Percentiles rank a stretch among this genome's conserved stretches.
These are phyloP conservation scores for Hypsibius dujardini DNA, from an alignment of 1,140 invertebrate species.

Conservation along the genomic window DNA sequence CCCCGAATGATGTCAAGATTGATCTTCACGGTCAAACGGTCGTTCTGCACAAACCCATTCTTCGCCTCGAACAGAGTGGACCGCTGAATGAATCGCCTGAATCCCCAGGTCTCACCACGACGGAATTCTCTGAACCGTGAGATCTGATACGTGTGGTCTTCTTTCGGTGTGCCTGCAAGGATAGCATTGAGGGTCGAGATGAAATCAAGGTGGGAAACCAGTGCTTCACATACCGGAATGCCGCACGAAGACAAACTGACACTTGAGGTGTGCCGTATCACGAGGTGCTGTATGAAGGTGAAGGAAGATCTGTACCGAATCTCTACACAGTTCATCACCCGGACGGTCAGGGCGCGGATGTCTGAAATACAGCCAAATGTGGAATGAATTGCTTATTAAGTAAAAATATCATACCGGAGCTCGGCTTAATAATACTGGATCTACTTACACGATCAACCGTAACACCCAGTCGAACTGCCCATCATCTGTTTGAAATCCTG, in stretches of 20 bases:
- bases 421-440: no score
- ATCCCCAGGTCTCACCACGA: constrained; percentile 14
- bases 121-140: constrained; percentile 4
- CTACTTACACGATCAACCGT: neutral
- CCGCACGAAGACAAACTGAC: constrained; percentile 16
- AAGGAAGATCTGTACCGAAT: constrained; percentile 16
- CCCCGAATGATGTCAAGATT: constrained; percentile 12
- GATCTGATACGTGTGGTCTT: constrained; percentile 13
- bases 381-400: no score
- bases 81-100: constrained; percentile 10
- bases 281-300: constrained; percentile 3
- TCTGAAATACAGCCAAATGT: no score
- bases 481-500: constrained; percentile 13
- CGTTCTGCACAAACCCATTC: constrained; percentile 3
- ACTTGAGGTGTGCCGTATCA: constrained; percentile 3
- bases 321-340: constrained; percentile 11
- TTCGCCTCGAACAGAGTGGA: neutral
- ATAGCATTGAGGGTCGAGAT: no score
- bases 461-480: constrained; percentile 16
- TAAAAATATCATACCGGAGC: no score
- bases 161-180: neutral
- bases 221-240: no score
- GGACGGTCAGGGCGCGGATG: constrained; percentile 16
- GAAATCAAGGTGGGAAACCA: no score
- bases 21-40: constrained; percentile 9